Evolutionary conservation across 2,888 invertebrate species (phyloP), one percentile per base, ranked within the genome.

Genomic region (Cylloceria caligata): DNA sequence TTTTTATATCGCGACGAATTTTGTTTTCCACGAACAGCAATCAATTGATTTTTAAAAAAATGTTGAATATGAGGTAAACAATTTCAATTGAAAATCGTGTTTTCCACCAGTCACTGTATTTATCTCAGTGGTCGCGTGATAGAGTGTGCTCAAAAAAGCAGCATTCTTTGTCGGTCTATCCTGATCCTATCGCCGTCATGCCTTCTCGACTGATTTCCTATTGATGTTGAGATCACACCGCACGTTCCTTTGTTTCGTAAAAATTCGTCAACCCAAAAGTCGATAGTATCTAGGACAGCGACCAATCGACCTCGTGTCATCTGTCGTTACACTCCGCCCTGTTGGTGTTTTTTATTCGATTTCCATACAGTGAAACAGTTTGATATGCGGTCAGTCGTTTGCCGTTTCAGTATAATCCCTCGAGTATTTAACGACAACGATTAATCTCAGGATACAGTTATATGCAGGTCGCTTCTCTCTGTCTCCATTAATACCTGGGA

Each of bases 341-440:
- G 65, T 27, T 36, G 19, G 68, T 42, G 45, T 76, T 80, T 76
- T 57, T 71, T 74, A 78, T 78, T 76, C 80, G 64, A 80, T 83
- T 76, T 67, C 21, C 42, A 36, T 47, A 57, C 67, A 34, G 62
- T 49, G 81, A 47, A 78, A 78, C 74, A 55, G 62, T 80, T 73
- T 83, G 62, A 64, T 49, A 47, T 76, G 83, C 75, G 83, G 83
- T 83, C 80, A 67, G 30, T 57, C 72, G 55, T 72, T 72, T 65
- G 72, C 76, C 76, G 75, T 68, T 75, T 83, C 60, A 71, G 42
- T 72, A 72, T 67, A 73, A 73, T 64, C 55, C 75, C 57, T 36
- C 68, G 39, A 47, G 72, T 16, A 76, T 79, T 82, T 55, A 72
- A 83, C 72, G 76, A 69, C 47, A 80, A 71, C 80, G 76, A 76